Evolutionary conservation across 1,140 invertebrate species (phyloP).

Genomic region (Hycleus cichorii): DNA sequence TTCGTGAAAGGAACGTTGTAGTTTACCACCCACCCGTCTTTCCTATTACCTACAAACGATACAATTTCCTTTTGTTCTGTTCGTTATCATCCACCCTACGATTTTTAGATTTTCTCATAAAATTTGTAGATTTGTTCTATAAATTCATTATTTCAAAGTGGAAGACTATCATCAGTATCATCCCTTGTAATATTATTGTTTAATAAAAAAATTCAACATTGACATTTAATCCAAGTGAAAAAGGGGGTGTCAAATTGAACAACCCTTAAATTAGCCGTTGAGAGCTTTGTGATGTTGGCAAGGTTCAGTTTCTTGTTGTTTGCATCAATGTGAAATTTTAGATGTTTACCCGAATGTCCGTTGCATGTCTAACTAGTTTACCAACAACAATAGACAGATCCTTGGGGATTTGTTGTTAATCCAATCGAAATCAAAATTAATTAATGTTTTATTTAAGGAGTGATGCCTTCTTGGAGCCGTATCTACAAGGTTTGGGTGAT

Average conservation of each 20-base stretch:
- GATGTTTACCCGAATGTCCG: neutral
- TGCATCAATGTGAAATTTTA: neutral
- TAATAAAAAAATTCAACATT: no score
- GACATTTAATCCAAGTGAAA: no score
- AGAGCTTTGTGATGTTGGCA: neutral
- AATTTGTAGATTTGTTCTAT: no score
- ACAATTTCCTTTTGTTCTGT: no score
- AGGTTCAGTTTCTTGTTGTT: neutral
- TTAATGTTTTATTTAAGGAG: constrained; percentile 29
- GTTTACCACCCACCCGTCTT: no score
- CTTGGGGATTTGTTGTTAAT: neutral
- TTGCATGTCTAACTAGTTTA: neutral
- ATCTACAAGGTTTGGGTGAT: constrained; percentile 32
- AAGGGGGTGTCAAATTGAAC: no score
- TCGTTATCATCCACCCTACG: no score
- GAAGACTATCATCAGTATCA: neutral
- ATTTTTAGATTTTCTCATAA: no score
- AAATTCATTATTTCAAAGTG: no score
- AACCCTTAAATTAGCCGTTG: no score
- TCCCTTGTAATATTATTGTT: neutral
- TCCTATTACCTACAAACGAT: no score
- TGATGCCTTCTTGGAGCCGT: constrained; percentile 37
- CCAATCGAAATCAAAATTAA: neutral
- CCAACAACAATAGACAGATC: neutral
- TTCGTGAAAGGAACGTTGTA: no score